Evolutionary conservation across 1,140 invertebrate species (phyloP), one percentile per base, ranked within the genome.

Genomic region (Drosophila guanche): DNA sequence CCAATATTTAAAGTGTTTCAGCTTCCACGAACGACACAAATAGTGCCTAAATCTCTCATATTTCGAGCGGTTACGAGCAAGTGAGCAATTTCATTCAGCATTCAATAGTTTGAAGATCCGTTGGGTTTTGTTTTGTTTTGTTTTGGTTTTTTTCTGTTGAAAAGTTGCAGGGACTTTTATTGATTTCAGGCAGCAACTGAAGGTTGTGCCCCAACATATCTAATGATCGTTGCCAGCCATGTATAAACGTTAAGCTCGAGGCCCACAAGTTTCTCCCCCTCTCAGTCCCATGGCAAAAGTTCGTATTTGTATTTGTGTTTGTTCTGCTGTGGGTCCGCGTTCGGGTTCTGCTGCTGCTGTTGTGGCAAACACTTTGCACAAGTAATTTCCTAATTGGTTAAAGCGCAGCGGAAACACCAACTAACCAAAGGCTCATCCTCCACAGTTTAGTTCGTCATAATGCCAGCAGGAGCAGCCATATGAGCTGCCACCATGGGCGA

Each of bases 371-470:
- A 58, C 55, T 81, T 83, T 83, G 58, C 74, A 61, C 69, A 67
- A 84, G 70, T 79, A 83, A 84, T 83, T 84, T 83, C 57, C 79
- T 84, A 83, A 83, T 83, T 83, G 79, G 79, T 67, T 79, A 57
- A 81, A 79, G 58, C 71, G 58, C 51, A 52, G 40, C 59, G 55
- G 27, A 62, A 60, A 57, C 25, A 66, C 48, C 54, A 37, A 37
- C 27, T 8, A 41, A 62, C 29, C 67, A 53, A 76, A 37, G 45
- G 45, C 43, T 27, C 51, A 60, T 65, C 40, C 27, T 46, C 52
- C 33, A 29, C 10, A 54, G 54, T 40, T 51, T 56, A 57, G 63
- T 60, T 56, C 45, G 46, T 66, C 47, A 62, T 67, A 76, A 76
- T 55, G 62, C 16, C 16, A 20, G 50, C 29, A 42, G 33, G 25